These are phyloP conservation scores for Ciconia maguari DNA, from an alignment of 2,113 vertebrate species.

Conservation along the genomic window DNA sequence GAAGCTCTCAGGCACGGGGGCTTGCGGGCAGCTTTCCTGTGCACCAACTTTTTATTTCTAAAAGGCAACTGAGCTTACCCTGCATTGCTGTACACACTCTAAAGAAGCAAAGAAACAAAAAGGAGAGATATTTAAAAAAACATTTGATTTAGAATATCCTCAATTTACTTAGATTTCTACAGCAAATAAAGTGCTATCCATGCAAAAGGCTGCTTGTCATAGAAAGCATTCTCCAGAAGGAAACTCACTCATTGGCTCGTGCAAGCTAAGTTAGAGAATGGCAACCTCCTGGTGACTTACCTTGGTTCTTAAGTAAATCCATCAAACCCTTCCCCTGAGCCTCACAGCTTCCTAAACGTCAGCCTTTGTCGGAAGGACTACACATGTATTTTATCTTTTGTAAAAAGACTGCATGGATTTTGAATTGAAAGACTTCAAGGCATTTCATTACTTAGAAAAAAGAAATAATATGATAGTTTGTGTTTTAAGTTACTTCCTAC, in stretches of 20 bases:
- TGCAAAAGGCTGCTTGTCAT: background rate
- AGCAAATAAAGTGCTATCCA: background rate
- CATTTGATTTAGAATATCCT: background rate
- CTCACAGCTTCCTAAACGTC: background rate
- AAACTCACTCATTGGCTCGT: background rate
- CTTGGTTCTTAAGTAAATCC: background rate
- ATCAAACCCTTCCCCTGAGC: background rate
- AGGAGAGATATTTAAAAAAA: background rate
- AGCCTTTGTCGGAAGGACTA: background rate
- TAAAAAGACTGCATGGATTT: background rate
- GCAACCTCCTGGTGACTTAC: background rate
- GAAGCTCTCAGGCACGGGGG: background rate
- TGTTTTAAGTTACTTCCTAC: constrained; percentile 30
- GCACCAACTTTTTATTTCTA: background rate
- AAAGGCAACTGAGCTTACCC: background rate
- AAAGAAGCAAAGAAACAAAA: background rate
- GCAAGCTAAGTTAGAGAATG: background rate
- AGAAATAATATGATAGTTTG: background rate
- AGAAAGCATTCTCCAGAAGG: background rate
- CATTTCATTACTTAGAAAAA: background rate
- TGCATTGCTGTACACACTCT: background rate
- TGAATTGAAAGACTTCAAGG: background rate
- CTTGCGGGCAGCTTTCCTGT: background rate
- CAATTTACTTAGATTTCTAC: background rate
- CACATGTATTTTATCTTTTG: background rate